Evolutionary conservation across 1,140 invertebrate genomes (phyloP).

Genomic region (Micrasema longulum): DNA sequence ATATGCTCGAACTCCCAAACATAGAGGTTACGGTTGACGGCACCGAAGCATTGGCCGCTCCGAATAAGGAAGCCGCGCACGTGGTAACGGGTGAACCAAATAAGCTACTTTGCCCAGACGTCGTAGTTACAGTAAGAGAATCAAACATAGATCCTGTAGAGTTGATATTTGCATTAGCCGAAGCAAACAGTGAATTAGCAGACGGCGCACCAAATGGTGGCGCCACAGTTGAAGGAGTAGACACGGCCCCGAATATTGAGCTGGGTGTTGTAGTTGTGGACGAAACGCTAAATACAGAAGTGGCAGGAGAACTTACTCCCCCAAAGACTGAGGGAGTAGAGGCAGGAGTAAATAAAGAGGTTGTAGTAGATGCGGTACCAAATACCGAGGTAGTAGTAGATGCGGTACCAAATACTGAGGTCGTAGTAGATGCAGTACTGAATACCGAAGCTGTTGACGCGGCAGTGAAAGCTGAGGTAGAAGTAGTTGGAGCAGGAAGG

Average conservation of each 20-base stretch:
- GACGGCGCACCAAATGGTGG: not conserved
- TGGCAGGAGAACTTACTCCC: not conserved
- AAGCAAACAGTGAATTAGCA: slow-evolving; percentile 33
- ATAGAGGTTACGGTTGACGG: slow-evolving; percentile 38
- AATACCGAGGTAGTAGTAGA: too few species aligned
- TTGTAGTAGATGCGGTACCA: too few species aligned
- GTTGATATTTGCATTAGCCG: slow-evolving; percentile 28
- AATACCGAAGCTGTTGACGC: too few species aligned
- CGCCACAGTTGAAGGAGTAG: not conserved
- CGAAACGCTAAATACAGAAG: slow-evolving; percentile 5
- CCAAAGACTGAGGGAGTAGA: not conserved
- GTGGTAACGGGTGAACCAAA: slow-evolving; percentile 43
- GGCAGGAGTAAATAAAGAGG: too few species aligned
- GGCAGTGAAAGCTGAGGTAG: slow-evolving; percentile 1
- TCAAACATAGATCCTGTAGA: slow-evolving; percentile 35
- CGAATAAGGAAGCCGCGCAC: slow-evolving; percentile 50
- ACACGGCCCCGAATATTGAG: slow-evolving; percentile 7
- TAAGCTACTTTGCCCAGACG: slow-evolving; percentile 22
- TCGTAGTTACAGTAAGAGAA: slow-evolving; percentile 22
- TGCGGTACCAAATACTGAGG: slow-evolving; percentile 42
- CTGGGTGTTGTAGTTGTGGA: slow-evolving; percentile 1
- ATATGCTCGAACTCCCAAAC: slow-evolving; percentile 45
- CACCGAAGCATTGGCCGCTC: slow-evolving; percentile 49
- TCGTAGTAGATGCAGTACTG: slow-evolving; percentile 13
- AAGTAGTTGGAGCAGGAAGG: too few species aligned